phyloP scores from a whole-genome alignment of 2,113 vertebrate species.

The Carettochelys insculpta region DNA sequence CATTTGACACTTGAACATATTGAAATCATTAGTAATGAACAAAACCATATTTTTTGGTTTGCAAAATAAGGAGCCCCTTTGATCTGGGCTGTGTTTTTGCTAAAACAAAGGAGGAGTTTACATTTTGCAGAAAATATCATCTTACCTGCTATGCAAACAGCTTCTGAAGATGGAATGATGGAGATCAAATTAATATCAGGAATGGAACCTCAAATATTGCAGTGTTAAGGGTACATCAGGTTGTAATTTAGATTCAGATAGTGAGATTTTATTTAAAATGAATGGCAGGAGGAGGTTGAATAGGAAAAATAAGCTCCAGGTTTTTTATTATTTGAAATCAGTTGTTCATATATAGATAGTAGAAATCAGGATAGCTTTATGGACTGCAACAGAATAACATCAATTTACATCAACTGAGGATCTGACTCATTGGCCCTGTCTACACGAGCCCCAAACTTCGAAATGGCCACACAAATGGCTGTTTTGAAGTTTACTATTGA shows the following conservation, averaged over 20 bases:
- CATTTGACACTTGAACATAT: background rate
- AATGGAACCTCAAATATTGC: background rate
- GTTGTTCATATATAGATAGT: fast-evolving
- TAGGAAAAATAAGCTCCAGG: background rate
- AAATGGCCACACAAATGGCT: too few relatives aligned
- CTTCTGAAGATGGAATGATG: background rate
- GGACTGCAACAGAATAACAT: background rate
- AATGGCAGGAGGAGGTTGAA: background rate
- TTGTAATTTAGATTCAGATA: background rate
- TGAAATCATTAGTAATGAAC: background rate
- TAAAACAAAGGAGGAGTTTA: background rate
- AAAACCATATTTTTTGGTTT: background rate
- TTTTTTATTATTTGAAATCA: background rate
- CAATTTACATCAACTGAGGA: background rate
- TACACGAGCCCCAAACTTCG: too few relatives aligned
- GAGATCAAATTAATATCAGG: conserved; percentile 11
- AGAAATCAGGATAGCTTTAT: background rate
- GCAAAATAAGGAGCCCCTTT: background rate
- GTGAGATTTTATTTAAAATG: background rate
- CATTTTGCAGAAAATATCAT: background rate
- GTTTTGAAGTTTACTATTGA: too few relatives aligned
- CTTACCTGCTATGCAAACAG: conserved; percentile 19
- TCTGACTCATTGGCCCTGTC: too few relatives aligned
- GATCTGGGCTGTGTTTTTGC: background rate
- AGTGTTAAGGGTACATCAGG: background rate